Conservation (phyloP, 1,140 invertebrate genomes). For the Vanessa tameamea region DNA sequence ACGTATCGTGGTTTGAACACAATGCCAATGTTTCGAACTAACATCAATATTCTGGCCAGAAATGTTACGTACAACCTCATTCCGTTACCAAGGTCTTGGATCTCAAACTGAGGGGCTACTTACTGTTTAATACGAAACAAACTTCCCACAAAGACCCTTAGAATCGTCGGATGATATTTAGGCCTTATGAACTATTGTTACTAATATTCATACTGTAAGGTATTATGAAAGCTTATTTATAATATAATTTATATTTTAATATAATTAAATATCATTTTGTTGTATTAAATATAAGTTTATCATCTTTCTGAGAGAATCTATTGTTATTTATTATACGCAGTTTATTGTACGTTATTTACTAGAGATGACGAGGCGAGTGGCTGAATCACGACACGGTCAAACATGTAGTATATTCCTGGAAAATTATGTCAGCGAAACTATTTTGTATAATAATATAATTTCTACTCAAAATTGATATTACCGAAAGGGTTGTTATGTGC, state of each 20-base stretch:
- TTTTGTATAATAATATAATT: too few species aligned
- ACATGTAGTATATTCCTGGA: too few species aligned
- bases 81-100: not conserved
- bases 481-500: too few species aligned
- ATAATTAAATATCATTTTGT: not conserved
- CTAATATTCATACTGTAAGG: not conserved
- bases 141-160: constrained; percentile 13
- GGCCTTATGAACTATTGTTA: constrained; percentile 15
- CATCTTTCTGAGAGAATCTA: too few species aligned
- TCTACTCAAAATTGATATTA: too few species aligned
- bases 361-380: too few species aligned
- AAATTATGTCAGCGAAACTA: too few species aligned
- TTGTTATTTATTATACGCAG: too few species aligned
- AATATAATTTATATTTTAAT: not conserved
- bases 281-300: too few species aligned
- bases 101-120: constrained; percentile 6
- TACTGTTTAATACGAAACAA: constrained; percentile 19
- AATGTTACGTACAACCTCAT: not conserved
- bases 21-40: not conserved
- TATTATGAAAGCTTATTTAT: constrained; percentile 6
- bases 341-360: too few species aligned
- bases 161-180: constrained; percentile 8
- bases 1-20: too few species aligned
- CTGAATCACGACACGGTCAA: too few species aligned
- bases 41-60: not conserved